phyloP scores from a whole-genome alignment of 2,888 invertebrate species.

The Coleophora flavipennella region DNA sequence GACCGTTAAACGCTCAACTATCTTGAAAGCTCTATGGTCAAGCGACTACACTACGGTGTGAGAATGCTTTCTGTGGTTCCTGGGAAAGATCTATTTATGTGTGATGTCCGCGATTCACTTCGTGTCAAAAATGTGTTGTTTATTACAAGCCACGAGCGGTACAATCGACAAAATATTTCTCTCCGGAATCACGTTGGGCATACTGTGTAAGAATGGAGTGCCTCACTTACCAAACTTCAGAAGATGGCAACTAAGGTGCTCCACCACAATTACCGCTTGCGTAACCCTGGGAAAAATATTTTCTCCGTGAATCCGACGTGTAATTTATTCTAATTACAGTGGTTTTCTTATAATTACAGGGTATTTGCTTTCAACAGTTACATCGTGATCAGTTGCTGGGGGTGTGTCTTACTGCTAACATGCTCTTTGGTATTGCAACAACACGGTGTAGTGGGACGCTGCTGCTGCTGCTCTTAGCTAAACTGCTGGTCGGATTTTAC shows the following conservation, averaged over 20 bases:
- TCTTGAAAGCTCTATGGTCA: conserved; percentile 50
- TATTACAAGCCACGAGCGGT: conserved; percentile 61
- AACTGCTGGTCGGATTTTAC: conserved; percentile 12
- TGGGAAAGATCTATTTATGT: conserved; percentile 72
- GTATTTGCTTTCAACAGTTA: conserved; percentile 35
- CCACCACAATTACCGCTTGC: conserved; percentile 73
- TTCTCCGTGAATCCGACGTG: conserved; percentile 73
- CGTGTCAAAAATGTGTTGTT: conserved; percentile 48
- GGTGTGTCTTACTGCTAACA: conserved; percentile 58
- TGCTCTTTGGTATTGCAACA: conserved; percentile 45
- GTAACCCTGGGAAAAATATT: conserved; percentile 74
- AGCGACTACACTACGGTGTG: conserved; percentile 65
- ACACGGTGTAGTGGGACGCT: too few relatives aligned
- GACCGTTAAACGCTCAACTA: conserved; percentile 53
- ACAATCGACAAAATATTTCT: conserved; percentile 73
- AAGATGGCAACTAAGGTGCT: conserved; percentile 73
- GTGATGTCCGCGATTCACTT: conserved; percentile 64
- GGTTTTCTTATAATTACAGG: conserved; percentile 50
- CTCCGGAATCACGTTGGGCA: conserved; percentile 72
- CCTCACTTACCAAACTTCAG: conserved; percentile 73
- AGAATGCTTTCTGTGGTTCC: conserved; percentile 65
- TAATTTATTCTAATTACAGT: conserved; percentile 64
- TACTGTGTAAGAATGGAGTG: conserved; percentile 69
- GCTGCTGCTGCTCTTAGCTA: too few relatives aligned
- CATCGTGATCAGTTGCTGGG: conserved; percentile 45